Base-by-base conservation (phyloP, 2,888 invertebrate species). In the Ophion costatus region DNA sequence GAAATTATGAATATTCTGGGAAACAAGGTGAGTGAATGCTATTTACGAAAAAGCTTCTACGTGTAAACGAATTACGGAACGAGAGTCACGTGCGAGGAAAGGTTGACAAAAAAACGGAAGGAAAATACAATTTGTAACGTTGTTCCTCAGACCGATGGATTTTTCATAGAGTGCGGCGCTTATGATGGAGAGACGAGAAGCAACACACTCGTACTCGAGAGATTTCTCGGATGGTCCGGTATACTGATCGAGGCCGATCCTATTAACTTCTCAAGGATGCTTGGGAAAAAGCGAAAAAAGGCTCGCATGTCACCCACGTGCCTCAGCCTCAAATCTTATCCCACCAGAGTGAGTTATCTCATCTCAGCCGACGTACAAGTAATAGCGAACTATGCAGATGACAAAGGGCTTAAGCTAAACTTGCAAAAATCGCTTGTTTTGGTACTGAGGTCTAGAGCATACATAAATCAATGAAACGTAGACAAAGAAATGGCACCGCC, bases 91-190 rank as follows among this genome's bases (percentile, higher is more conserved):
- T 51, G n/a, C 24, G 64, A 42, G 24, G 10, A 33, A 20, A 22
- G 29, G 9, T 38, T 38, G 38, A 5, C 38, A 5, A 38, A 45
- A 7, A 56, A 56, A 61, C 24, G 17, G 45, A 24, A 0, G 45
- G 9, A 9, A 17, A 59, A 76, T 66, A 63, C 11, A 66, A 73
- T 29, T 75, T n/a, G 38, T 63, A 29, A 45, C 59, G 29, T 80
- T 22, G 69, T 75, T 82, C 88, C 89, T 24, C 88, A 94, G 94
- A 92, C 79, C 87, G 92, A 93, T 86, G 95, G 95, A 14, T 95
- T 95, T 89, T 95, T 95, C 89, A 91, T 95, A 51, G 95, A 95
- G 89, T 95, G 94, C 84, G 95, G 95, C 4, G 95, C 95, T 4
- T 91, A 95, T 83, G 95, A 95, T 87, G 95, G 95, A 0, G 95